These are phyloP conservation scores for Oreotrochilus melanogaster DNA, from an alignment of 2,113 vertebrate species.

Conservation along the genomic window DNA sequence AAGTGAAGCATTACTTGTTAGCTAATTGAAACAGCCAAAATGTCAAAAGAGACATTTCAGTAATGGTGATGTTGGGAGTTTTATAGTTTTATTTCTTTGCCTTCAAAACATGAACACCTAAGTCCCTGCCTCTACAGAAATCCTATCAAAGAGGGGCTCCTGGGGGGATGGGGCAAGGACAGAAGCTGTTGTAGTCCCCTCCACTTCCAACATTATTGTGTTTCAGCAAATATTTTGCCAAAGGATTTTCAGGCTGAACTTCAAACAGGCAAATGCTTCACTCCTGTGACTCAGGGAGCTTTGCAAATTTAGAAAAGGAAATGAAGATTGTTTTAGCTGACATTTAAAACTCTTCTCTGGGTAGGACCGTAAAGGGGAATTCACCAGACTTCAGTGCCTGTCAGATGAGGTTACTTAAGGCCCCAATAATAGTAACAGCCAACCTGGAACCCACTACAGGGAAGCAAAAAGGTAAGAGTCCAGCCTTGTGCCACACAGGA, in stretches of 20 bases:
- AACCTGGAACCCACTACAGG: background rate
- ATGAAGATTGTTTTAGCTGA: constrained; percentile 77
- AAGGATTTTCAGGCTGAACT: constrained; percentile 79
- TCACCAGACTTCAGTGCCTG: constrained; percentile 51
- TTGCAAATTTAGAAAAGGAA: constrained; percentile 70
- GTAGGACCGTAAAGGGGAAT: constrained; percentile 40
- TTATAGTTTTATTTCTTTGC: constrained; percentile 41
- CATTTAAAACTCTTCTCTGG: constrained; percentile 72
- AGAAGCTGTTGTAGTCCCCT: constrained; percentile 52
- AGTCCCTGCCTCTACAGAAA: constrained; percentile 32
- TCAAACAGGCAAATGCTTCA: constrained; percentile 67
- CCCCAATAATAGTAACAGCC: constrained; percentile 30
- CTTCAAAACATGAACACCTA: constrained; percentile 23
- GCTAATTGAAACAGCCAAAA: constrained; percentile 67
- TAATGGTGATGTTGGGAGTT: constrained; percentile 47
- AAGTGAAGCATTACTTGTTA: constrained; percentile 43
- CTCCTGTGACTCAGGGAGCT: constrained; percentile 53
- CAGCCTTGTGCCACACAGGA: background rate
- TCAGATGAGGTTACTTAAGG: constrained; percentile 60
- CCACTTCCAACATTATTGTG: constrained; percentile 66
- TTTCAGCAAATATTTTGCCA: constrained; percentile 80
- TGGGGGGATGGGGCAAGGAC: background rate
- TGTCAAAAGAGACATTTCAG: constrained; percentile 65
- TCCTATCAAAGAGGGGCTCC: constrained; percentile 32
- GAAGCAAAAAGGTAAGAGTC: background rate